Conservation (phyloP, 2,113 vertebrate genomes). For the Gila orcuttii region DNA sequence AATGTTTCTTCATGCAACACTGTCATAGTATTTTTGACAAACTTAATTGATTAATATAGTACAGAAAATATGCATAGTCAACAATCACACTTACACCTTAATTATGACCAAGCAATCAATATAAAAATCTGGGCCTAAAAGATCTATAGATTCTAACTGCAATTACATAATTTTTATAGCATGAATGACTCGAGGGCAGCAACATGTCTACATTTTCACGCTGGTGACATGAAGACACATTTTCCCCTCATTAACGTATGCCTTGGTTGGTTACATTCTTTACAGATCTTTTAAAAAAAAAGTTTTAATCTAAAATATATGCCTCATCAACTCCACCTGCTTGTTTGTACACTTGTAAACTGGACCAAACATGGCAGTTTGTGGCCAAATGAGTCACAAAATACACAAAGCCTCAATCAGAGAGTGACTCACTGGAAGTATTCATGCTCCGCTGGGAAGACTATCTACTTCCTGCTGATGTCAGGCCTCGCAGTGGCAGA, state of each 20-base stretch:
- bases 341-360: slow-evolving; percentile 53
- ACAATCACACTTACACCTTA: neutral
- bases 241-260: neutral
- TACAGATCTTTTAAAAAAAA: neutral
- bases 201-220: neutral
- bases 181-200: neutral
- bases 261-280: neutral
- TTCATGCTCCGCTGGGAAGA: slow-evolving; percentile 51
- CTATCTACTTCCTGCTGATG: slow-evolving; percentile 58
- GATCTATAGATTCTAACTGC: neutral
- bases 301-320: neutral
- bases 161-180: neutral
- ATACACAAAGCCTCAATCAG: slow-evolving; percentile 37
- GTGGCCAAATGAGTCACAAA: slow-evolving; percentile 54
- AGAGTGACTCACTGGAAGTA: slow-evolving; percentile 55
- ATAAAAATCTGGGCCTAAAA: neutral
- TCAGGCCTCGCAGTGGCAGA: neutral
- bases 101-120: neutral
- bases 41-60: neutral
- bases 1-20: neutral
- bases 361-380: slow-evolving; percentile 35
- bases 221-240: neutral
- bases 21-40: neutral
- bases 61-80: neutral
- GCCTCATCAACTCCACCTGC: slow-evolving; percentile 15